Conservation (phyloP, 2,113 vertebrate species). For the Salvator merianae region DNA sequence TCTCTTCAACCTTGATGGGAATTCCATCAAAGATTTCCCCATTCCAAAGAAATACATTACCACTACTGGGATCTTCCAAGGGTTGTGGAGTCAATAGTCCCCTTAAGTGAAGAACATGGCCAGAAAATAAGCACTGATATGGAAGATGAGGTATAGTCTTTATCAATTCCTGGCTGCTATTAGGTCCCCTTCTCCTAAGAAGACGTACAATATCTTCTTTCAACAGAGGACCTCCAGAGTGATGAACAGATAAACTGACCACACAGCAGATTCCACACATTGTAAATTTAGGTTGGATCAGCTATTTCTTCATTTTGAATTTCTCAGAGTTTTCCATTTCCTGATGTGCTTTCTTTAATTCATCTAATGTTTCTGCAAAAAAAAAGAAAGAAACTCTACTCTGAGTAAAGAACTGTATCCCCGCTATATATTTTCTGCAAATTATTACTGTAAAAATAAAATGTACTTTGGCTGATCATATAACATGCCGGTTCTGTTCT, state of each 20-base stretch:
- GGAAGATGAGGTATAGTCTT: conserved; percentile 38
- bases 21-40: conserved; percentile 91
- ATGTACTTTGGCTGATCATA: too few relatives aligned
- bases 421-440: too few relatives aligned
- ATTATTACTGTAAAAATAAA: too few relatives aligned
- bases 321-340: conserved; percentile 80
- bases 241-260: conserved; percentile 70
- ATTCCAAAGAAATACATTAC: conserved; percentile 92
- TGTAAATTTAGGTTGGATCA: neutral
- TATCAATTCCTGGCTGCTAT: conserved; percentile 73
- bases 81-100: conserved; percentile 87
- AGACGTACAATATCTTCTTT: conserved; percentile 61
- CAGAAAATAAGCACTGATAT: conserved; percentile 88
- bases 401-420: too few relatives aligned
- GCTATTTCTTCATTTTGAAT: conserved; percentile 66
- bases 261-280: conserved; percentile 96
- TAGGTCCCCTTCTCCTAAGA: conserved; percentile 84
- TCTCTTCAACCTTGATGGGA: conserved; percentile 74
- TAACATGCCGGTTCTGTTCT: too few relatives aligned
- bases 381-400: conserved; percentile 5
- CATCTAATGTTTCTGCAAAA: conserved; percentile 83
- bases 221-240: neutral
- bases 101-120: conserved; percentile 90
- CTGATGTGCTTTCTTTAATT: conserved; percentile 85
- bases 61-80: conserved; percentile 71